Evolutionary conservation across 37 sponge, comb jelly and placozoan species (phyloP).

Genomic region (Aphrocallistes beatrix): DNA sequence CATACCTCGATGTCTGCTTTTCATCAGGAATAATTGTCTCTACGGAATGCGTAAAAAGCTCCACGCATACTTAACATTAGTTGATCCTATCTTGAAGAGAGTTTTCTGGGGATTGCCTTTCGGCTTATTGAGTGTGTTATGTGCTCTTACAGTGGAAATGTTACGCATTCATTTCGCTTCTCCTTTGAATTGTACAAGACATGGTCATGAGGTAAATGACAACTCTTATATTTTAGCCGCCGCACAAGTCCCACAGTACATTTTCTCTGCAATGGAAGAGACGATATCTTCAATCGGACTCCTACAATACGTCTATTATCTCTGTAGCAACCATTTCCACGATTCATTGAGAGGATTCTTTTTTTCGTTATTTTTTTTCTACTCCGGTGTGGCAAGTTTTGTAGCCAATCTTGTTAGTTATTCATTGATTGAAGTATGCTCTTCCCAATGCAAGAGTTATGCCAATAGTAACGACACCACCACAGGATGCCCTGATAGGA

Average conservation of each 20-base stretch:
- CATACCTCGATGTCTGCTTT: neutral
- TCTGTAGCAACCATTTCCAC: neutral
- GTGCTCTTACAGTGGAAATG: neutral
- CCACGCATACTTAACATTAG: neutral
- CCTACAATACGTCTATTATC: neutral
- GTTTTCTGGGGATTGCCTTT: conserved; percentile 6
- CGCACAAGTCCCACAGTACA: neutral
- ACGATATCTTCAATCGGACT: neutral
- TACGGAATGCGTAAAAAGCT: neutral
- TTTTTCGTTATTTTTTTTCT: neutral
- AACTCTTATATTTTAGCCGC: neutral
- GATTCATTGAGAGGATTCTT: neutral
- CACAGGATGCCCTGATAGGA: neutral
- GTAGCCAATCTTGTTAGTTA: neutral
- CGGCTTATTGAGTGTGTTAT: neutral
- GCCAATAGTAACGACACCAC: neutral
- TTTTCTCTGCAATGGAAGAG: neutral
- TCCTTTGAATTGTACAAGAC: neutral
- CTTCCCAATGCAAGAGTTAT: neutral
- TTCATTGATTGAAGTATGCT: neutral
- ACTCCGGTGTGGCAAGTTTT: neutral
- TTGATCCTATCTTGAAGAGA: neutral
- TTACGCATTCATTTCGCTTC: neutral
- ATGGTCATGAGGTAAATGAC: too few relatives aligned
- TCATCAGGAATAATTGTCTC: neutral